A percentile compares a stretch with the other conserved stretches of the same genome.
phyloP scores from a whole-genome alignment of 2,888 invertebrate species.

The Drosophila aldrichi region DNA sequence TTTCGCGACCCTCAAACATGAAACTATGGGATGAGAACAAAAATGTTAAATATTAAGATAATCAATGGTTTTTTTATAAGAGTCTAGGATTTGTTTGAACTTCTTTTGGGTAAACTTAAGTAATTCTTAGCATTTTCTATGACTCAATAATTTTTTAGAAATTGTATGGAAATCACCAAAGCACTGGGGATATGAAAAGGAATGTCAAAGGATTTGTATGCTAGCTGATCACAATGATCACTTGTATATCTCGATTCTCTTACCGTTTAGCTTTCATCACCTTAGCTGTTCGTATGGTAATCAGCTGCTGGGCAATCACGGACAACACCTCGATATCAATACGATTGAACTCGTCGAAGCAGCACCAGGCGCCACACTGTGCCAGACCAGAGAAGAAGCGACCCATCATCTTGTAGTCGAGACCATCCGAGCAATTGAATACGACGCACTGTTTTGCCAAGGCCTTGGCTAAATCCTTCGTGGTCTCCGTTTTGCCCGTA shows the following conservation, averaged over 20 bases:
- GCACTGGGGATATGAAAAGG: not conserved
- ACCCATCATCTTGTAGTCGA: slow-evolving; percentile 89
- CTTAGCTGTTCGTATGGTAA: slow-evolving; percentile 95
- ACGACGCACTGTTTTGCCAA: slow-evolving; percentile 96
- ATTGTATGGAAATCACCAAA: not conserved
- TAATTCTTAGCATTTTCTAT: not conserved
- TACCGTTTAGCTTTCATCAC: slow-evolving; percentile 87
- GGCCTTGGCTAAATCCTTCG: slow-evolving; percentile 95
- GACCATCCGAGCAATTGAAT: slow-evolving; percentile 95
- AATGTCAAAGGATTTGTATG: not conserved
- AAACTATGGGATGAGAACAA: slow-evolving; percentile 86
- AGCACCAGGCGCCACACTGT: slow-evolving; percentile 96
- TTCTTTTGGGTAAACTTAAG: too few relatives aligned
- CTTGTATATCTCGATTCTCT: not conserved
- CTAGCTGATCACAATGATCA: not conserved
- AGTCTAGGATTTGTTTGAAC: too few relatives aligned
- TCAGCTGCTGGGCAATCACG: slow-evolving; percentile 95
- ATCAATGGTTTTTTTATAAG: not conserved
- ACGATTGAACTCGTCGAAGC: slow-evolving; percentile 96
- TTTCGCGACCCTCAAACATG: slow-evolving; percentile 95
- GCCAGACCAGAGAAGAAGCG: slow-evolving; percentile 95
- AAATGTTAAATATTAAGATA: not conserved
- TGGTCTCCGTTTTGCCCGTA: slow-evolving; percentile 96
- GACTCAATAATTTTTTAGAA: not conserved
- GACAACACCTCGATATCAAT: slow-evolving; percentile 96